Conservation (phyloP, 2,113 vertebrate species). For the Phoenicopterus ruber region DNA sequence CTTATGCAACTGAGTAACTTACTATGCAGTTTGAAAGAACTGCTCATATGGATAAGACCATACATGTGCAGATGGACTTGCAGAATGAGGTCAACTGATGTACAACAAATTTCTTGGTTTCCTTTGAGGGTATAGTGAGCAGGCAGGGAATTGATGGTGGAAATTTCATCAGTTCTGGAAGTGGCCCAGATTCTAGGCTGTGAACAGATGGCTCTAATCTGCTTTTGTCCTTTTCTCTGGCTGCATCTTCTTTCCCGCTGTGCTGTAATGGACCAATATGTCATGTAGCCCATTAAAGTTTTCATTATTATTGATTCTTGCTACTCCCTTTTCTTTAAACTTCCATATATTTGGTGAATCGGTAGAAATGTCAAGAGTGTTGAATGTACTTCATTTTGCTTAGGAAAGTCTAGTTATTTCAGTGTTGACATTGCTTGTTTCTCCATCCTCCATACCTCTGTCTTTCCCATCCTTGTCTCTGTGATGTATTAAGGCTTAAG, state of each 20-base stretch:
- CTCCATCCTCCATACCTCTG: not conserved
- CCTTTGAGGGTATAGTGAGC: not conserved
- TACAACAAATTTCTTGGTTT: not conserved
- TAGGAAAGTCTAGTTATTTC: not conserved
- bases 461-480: not conserved
- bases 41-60: not conserved
- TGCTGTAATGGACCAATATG: slow-evolving; percentile 9
- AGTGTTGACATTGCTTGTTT: not conserved
- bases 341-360: not conserved
- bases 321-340: not conserved
- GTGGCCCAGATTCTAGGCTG: not conserved
- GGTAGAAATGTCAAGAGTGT: not conserved
- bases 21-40: not conserved
- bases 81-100: not conserved
- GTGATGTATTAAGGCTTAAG: not conserved
- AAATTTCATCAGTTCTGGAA: slow-evolving; percentile 29
- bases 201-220: slow-evolving; percentile 58
- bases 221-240: slow-evolving; percentile 53
- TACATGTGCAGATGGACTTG: not conserved
- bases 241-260: slow-evolving; percentile 37
- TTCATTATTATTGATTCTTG: not conserved
- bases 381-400: not conserved
- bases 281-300: not conserved
- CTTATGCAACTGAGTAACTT: not conserved
- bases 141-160: not conserved